Evolutionary conservation across 1,140 invertebrate genomes (phyloP), one percentile per base, ranked within the genome.

Genomic region (Aphelinus certus): DNA sequence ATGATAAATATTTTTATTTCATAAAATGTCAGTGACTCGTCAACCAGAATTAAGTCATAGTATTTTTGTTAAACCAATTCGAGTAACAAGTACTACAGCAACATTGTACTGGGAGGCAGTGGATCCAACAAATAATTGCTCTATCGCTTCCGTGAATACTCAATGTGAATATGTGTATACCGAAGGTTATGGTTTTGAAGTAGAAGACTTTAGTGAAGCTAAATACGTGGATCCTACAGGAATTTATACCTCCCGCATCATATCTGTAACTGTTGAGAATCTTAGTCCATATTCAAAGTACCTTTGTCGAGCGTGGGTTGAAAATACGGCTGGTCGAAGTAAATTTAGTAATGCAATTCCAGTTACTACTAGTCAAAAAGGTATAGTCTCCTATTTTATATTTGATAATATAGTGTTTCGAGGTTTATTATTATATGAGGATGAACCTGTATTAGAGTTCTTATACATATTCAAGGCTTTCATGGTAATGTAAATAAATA

Each of bases 101-200:
- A 64, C 66, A 6, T 58, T 83, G 7, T 10, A 47, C 5, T 83
- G 82, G 83, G 63, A 47, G 4, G 76, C 83, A n/a, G 26, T 46
- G 10, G 79, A 76, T 7, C 49, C 70, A 45, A 61, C 71, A 0
- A 84, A 79, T 71, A 73, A 81, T 55, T 84, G 83, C 42, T 53
- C 4, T 26, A 10, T 79, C 3, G 46, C 43, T 3, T 45, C 47
- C 1, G 42, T 83, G 26, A 48, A 73, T 57, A 76, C 73, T 43
- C 7, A 43, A 2, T 84, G 83, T 53, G 53, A 5, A n/a, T 66
- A 53, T 26, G 4, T 7, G 5, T 66, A 66, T 9, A 53, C 48
- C 3, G n/a, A 42, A n/a, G 64, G 64, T 4, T 51, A 53, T 45
- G 64, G 64, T 1, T 66, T 42, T 10, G 49, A 66, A 5, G n/a